Conservation (phyloP, 2,113 vertebrate genomes). For the Arizona elegans region DNA sequence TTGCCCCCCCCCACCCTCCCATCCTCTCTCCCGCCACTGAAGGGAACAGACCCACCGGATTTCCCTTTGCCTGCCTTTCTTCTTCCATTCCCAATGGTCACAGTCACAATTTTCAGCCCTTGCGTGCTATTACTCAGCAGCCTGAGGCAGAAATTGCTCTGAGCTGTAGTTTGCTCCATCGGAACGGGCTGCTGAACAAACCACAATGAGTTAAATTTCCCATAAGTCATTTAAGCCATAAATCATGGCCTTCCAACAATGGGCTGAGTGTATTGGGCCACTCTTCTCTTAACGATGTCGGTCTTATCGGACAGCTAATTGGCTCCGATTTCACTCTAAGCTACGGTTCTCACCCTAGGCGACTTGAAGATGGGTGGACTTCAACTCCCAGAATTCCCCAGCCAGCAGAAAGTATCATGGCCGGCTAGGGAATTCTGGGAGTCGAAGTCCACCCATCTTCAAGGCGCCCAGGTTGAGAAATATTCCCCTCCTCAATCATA, state of each 20-base stretch:
- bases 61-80: background rate
- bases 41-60: conserved; percentile 6
- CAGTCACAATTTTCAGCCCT: too few relatives aligned
- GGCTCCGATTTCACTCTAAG: background rate
- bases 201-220: background rate
- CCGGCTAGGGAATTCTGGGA: too few relatives aligned
- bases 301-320: background rate
- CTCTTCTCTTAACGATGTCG: background rate
- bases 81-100: background rate
- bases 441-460: too few relatives aligned
- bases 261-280: background rate
- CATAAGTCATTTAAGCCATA: background rate
- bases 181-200: background rate
- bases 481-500: background rate
- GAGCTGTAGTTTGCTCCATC: background rate
- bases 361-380: background rate
- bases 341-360: too few relatives aligned
- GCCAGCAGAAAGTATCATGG: too few relatives aligned
- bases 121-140: background rate
- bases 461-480: too few relatives aligned
- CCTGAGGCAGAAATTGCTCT: background rate
- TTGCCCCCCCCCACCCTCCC: background rate
- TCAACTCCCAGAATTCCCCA: background rate
- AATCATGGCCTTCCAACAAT: background rate
- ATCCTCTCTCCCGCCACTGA: conserved; percentile 5